Conservation (phyloP, 2,888 invertebrate species). For the Eupsilia transversa region DNA sequence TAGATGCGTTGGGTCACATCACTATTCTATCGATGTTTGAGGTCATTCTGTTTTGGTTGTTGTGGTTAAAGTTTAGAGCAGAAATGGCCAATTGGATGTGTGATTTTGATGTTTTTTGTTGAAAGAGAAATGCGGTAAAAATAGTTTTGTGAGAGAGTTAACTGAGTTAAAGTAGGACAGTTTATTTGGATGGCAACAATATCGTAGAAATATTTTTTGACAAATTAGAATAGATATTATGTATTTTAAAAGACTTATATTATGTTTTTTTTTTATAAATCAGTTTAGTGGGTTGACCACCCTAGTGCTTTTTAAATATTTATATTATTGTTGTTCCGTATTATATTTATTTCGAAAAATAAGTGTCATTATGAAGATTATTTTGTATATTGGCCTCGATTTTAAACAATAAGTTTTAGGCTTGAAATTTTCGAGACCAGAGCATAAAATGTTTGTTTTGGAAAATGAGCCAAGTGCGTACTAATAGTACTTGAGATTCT, state of each 20-base stretch:
- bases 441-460: neutral
- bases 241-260: no score
- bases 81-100: neutral
- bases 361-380: neutral
- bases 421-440: neutral
- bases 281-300: no score
- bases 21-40: constrained; percentile 42
- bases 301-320: neutral
- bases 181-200: no score
- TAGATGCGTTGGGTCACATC: constrained; percentile 58
- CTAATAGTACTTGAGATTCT: fast-evolving
- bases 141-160: neutral
- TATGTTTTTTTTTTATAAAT: no score
- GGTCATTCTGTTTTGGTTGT: constrained; percentile 34
- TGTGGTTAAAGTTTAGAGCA: neutral
- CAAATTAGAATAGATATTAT: neutral
- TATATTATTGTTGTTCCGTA: neutral
- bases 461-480: no score
- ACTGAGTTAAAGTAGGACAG: neutral
- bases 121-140: constrained; percentile 1
- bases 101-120: constrained; percentile 1
- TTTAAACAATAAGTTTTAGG: neutral
- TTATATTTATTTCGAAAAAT: neutral
- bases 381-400: neutral
- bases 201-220: neutral